Evolutionary conservation across 1,140 invertebrate genomes (phyloP).

Genomic region (Nymphalis io): DNA sequence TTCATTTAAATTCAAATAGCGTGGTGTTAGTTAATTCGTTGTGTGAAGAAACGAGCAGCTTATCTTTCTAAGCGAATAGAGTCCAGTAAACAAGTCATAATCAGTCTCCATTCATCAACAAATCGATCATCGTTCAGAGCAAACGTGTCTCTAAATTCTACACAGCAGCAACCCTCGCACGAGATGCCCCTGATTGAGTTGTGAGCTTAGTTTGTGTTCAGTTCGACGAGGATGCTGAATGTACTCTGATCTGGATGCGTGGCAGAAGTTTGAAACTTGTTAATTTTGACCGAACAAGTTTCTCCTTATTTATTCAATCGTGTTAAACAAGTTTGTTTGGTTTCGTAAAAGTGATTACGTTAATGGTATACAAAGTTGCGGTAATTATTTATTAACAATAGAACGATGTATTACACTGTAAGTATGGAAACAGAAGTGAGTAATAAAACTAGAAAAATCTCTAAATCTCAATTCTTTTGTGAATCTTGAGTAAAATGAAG

Average conservation of each 20-base stretch:
- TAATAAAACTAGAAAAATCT: no score
- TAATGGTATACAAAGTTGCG: neutral
- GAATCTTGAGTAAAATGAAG: no score
- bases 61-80: no score
- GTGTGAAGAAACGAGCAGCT: no score
- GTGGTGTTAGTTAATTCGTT: no score
- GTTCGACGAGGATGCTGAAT: neutral
- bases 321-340: conserved; percentile 2
- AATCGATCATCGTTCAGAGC: neutral
- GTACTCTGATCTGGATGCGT: conserved; percentile 11
- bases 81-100: no score
- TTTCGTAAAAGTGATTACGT: neutral
- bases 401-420: no score
- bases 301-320: conserved; percentile 13
- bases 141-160: neutral
- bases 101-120: no score
- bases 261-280: conserved; percentile 10
- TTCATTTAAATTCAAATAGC: no score
- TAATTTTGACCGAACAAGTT: conserved; percentile 11
- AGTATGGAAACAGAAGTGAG: neutral
- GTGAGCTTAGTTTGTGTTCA: neutral
- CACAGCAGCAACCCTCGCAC: no score
- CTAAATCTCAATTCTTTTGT: no score
- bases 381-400: neutral
- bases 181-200: conserved; percentile 9